Evolutionary conservation across 2,113 vertebrate genomes (phyloP).

Genomic region (Syrrhaptes paradoxus): DNA sequence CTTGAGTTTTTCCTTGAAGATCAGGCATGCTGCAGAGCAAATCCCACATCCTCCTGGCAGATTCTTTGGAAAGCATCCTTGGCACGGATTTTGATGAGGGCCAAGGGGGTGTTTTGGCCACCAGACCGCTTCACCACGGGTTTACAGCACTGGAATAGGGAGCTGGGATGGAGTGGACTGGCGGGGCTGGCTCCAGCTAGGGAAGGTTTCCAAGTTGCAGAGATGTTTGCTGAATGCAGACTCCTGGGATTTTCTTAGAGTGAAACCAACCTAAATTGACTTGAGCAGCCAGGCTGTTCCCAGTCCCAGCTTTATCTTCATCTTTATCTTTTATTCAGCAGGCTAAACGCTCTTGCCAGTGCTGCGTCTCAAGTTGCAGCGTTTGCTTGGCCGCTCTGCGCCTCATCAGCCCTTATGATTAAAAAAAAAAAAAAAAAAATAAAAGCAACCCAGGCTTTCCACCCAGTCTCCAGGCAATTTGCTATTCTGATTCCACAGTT

Average conservation of each 20-base stretch:
- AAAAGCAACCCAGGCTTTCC: background rate
- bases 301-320: background rate
- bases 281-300: background rate
- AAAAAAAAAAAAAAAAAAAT: background rate
- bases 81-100: background rate
- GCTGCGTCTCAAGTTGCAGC: background rate
- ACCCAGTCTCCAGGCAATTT: background rate
- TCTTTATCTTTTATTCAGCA: constrained; percentile 36
- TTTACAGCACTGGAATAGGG: background rate
- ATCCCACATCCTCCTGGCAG: accelerated
- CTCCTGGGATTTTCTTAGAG: background rate
- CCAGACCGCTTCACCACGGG: accelerated
- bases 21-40: background rate
- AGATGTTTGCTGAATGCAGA: background rate
- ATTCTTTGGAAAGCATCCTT: background rate
- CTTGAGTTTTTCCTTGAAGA: background rate
- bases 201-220: background rate
- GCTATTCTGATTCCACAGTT: background rate
- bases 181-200: background rate
- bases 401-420: background rate
- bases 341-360: background rate
- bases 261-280: background rate
- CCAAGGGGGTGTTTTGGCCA: background rate
- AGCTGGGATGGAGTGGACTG: background rate
- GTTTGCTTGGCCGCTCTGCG: background rate